Base-by-base conservation (phyloP, 2,113 vertebrate genomes). In the Ciconia stormi region DNA sequence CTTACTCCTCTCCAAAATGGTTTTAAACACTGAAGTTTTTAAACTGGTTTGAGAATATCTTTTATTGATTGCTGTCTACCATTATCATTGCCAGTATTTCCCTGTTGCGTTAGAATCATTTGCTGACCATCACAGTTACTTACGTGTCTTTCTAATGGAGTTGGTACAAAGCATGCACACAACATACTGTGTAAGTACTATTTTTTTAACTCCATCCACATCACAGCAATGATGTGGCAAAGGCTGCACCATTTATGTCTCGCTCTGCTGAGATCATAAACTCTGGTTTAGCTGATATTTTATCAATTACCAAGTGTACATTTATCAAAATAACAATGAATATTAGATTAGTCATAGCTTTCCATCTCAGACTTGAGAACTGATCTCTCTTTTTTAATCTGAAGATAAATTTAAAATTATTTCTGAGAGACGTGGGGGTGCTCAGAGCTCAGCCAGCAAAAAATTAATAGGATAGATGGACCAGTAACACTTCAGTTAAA, bases 301-400 rank as follows among this genome's bases (percentile, higher is more conserved):
- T 81, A 91, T 91, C 80, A 85, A 87, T 95, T 97, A 95, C 70
- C 63, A 52, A 86, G 18, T 30, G 30, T 81, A 76, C 85, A 84
- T 95, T 95, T 95, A 81, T 96, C 77, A 95, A 92, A 95, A 96
- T 94, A 94, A 92, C 62, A 81, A 93, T 89, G 69, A 93, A 90
- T 87, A 74, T 94, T 92, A 62, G 46, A 85, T 89, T 96, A 92
- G 49, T 91, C 82, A 90, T 73, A 90, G 56, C 65, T 89, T 91
- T 67, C 29, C n/a, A 73, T 66, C 73, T 69, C 52, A 86, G 32
- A 76, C 38, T 82, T 90, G 67, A 93, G 58, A 94, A 93, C 81
- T 72, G 65, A 72, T 91, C 69, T 71, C 46, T 73, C 67, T 90
- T 96, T 95, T 65, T 40, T 93, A 63, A 86, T 82, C 66, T 93